Conservation (phyloP, 2,113 vertebrate species). For the Vimba vimba region DNA sequence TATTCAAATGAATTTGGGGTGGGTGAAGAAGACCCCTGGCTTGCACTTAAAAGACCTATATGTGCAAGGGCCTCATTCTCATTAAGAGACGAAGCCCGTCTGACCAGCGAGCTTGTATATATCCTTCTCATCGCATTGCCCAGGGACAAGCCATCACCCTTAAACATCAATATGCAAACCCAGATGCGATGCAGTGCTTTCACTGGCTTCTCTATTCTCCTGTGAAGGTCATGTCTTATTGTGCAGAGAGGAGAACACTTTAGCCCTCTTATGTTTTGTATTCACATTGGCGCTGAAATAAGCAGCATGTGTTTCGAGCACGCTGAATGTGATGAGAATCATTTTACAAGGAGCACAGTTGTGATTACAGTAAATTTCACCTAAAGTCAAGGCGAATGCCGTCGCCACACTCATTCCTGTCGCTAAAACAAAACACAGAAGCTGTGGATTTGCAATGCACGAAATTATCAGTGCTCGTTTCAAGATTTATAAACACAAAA, state of each 20-base stretch:
- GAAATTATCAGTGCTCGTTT: background rate
- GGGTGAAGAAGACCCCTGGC: conserved; percentile 31
- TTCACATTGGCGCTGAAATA: conserved; percentile 3
- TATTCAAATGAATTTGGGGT: conserved; percentile 80
- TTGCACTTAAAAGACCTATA: conserved; percentile 68
- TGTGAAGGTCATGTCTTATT: conserved; percentile 74
- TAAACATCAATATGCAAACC: conserved; percentile 78
- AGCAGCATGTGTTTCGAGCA: background rate
- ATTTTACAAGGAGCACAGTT: background rate
- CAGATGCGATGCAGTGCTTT: conserved; percentile 70
- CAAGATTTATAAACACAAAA: conserved; percentile 19
- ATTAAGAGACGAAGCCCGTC: conserved; percentile 73
- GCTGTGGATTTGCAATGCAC: background rate
- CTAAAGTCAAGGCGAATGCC: conserved; percentile 22
- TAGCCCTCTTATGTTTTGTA: conserved; percentile 5
- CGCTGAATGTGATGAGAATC: background rate
- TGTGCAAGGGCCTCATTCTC: conserved; percentile 71
- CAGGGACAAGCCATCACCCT: conserved; percentile 71
- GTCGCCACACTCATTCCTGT: background rate
- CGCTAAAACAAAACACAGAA: background rate
- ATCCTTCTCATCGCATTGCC: conserved; percentile 68
- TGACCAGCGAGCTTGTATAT: conserved; percentile 61
- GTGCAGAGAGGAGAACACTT: conserved; percentile 44
- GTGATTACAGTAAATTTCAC: conserved; percentile 12
- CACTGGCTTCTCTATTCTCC: conserved; percentile 68